These are phyloP conservation scores for Orchesella cincta DNA, from an alignment of 1,140 invertebrate species.

Conservation along the genomic window DNA sequence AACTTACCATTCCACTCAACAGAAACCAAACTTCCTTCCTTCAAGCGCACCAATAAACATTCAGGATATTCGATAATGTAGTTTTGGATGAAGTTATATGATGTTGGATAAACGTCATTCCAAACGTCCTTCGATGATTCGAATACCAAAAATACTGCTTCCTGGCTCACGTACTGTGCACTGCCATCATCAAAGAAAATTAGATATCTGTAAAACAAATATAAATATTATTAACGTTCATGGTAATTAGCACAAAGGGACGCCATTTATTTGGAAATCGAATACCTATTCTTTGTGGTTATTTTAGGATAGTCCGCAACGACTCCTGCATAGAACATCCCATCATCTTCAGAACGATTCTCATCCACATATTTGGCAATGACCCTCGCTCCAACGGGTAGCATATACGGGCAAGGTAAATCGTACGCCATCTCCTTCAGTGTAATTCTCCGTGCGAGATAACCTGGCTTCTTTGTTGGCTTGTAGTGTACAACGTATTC, in stretches of 20 bases:
- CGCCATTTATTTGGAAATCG: too few species aligned
- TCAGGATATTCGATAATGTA: constrained; percentile 84
- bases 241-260: too few species aligned
- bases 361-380: constrained; percentile 79
- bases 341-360: constrained; percentile 54
- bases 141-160: constrained; percentile 71
- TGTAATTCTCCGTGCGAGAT: constrained; percentile 54
- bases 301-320: constrained; percentile 82
- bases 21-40: constrained; percentile 75
- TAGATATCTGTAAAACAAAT: too few species aligned
- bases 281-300: constrained; percentile 75
- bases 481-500: constrained; percentile 57
- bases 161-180: constrained; percentile 79
- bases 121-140: constrained; percentile 74
- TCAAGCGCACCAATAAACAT: constrained; percentile 85
- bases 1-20: constrained; percentile 84
- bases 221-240: too few species aligned
- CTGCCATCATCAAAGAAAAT: constrained; percentile 96
- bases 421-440: constrained; percentile 70
- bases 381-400: constrained; percentile 72
- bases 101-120: constrained; percentile 82
- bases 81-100: constrained; percentile 79
- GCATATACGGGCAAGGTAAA: constrained; percentile 62
- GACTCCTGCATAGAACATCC: constrained; percentile 79
- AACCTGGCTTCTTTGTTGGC: constrained; percentile 47